Percentiles rank a stretch among this genome's conserved stretches.
Evolutionary conservation across 1,140 invertebrate genomes (phyloP).

Genomic region (Semibalanus balanoides): DNA sequence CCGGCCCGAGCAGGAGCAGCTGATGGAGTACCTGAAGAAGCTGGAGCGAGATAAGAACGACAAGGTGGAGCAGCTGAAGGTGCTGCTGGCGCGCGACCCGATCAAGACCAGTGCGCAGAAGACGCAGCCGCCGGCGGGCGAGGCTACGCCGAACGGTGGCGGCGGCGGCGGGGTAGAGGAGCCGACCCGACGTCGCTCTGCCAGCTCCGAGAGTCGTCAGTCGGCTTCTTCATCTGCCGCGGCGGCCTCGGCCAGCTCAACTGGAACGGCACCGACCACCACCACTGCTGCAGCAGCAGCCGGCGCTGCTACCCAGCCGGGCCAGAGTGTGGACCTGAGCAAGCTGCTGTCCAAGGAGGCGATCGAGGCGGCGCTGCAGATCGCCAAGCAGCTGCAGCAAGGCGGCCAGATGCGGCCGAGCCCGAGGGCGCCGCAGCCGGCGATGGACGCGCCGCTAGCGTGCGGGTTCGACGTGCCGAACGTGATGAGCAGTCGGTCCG

Average conservation of each 20-base stretch:
- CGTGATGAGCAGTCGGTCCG: neutral
- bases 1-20: conserved; percentile 56
- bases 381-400: neutral
- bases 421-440: too few species aligned
- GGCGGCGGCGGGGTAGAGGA: neutral
- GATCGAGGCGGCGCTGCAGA: conserved; percentile 3
- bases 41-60: conserved; percentile 51
- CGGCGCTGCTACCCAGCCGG: too few species aligned
- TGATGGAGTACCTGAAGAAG: conserved; percentile 61
- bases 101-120: neutral
- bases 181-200: too few species aligned
- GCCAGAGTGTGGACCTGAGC: neutral
- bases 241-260: neutral
- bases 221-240: too few species aligned
- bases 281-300: neutral
- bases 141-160: neutral
- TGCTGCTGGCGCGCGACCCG: neutral
- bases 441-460: neutral
- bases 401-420: neutral
- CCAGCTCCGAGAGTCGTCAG: neutral
- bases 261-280: neutral
- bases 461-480: neutral
- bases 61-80: conserved; percentile 47
- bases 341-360: conserved; percentile 2
- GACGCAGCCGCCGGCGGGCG: neutral